A percentile compares a stretch with the other conserved stretches of the same genome.
phyloP scores from a whole-genome alignment of 2,113 vertebrate genomes.

The Myanophis thanlyinensis region DNA sequence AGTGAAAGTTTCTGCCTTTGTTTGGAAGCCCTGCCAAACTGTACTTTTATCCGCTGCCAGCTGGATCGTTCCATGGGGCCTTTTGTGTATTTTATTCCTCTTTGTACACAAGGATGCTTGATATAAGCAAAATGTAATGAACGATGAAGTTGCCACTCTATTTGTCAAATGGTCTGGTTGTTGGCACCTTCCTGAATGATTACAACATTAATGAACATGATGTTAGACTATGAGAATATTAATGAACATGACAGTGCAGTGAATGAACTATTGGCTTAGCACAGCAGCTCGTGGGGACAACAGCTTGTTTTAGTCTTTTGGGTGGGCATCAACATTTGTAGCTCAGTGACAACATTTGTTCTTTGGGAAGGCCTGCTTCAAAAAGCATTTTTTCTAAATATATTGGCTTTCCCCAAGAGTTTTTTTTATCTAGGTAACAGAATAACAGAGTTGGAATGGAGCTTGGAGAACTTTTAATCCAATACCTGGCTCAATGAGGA shows the following conservation, averaged over 20 bases:
- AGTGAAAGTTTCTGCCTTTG: background rate
- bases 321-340: background rate
- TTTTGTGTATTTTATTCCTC: background rate
- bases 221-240: background rate
- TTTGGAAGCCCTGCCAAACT: accelerated
- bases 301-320: background rate
- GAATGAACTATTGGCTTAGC: background rate
- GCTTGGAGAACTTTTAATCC: background rate
- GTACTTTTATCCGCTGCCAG: background rate
- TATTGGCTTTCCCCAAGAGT: background rate
- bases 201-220: background rate
- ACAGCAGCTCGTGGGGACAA: background rate
- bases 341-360: background rate
- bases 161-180: background rate
- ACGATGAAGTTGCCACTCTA: background rate
- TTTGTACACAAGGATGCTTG: background rate
- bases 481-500: background rate
- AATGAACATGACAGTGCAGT: background rate
- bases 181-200: background rate
- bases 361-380: background rate
- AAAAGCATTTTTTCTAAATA: background rate
- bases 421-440: background rate
- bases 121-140: background rate
- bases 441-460: background rate
- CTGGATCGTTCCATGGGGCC: background rate